Base-by-base conservation (phyloP, 1,140 invertebrate species). In the Heliconius melpomene region DNA sequence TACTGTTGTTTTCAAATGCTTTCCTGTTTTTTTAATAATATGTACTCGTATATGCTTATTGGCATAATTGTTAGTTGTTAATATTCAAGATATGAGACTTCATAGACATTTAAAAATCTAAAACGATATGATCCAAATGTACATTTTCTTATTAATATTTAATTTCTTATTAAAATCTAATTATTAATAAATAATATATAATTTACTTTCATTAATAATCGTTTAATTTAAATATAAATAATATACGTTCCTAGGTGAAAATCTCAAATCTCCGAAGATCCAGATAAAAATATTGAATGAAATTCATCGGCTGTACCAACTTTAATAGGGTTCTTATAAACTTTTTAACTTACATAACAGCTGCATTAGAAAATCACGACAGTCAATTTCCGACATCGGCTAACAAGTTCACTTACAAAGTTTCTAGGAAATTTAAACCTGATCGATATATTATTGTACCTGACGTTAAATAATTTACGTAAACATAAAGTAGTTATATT, bases 301-400 rank as follows among this genome's bases (percentile, higher is more conserved):
- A 57, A 57, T 23, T 3, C 54, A 23, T 57, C 54, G 54, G 54
- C n/a, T 57, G 20, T 23, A 23, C 54, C 2, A 57, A 70, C 23
- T 76, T 76, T 57, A 57, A 76, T 52, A 20, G 50, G 50, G 50
- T 52, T 52, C 7, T 52, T 52, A 52, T 23, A 76, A 70, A 66
- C 75, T 40, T 76, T 70, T 60, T 2, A 76, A 76, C 26, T 76
- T 76, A 76, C 54, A 57, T 57, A 23, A 57, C n/a, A 9, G 54
- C 54, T 57, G 54, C 9, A 76, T 80, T 77, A 76, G 78, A 73
- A 79, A 78, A 79, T 75, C 36, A 52, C 36, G 36, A 80, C 75
- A 81, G 75, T 79, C 77, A 84, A 82, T 82, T 84, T 73, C 74
- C 77, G 60, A 79, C 73, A 80, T 75, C 71, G 70, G n/a, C 72